phyloP scores from a whole-genome alignment of 37 sponge, comb jelly and placozoan species.

The Agelas oroides region DNA sequence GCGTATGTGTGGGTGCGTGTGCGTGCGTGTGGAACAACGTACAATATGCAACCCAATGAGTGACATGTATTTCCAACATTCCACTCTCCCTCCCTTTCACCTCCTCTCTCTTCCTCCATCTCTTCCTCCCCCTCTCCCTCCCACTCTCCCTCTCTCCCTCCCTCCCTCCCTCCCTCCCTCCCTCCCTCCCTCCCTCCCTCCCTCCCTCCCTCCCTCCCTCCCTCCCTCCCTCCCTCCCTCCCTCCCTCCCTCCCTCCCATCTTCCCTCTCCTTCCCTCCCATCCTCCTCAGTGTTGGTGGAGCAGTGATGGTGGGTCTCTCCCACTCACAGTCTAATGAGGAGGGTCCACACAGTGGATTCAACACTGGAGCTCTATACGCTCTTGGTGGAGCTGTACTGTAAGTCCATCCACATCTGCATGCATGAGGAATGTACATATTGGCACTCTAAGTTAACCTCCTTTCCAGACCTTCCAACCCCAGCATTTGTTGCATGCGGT shows the following conservation, averaged over 20 bases:
- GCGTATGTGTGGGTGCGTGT: conserved; percentile 20
- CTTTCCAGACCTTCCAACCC: no score
- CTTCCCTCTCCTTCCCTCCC: neutral
- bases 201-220: no score
- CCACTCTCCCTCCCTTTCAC: neutral
- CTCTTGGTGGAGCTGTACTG: conserved; percentile 76
- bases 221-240: no score
- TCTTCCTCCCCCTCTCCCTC: neutral
- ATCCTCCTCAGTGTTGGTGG: conserved; percentile 53
- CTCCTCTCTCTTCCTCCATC: neutral
- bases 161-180: conserved; percentile 9
- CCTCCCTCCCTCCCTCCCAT: neutral
- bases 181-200: neutral
- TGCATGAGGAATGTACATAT: neutral
- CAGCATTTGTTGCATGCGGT: no score
- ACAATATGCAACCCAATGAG: no score
- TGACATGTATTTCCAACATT: neutral
- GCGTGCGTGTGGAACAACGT: no score
- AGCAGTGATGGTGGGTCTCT: conserved; percentile 62
- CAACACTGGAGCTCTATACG: conserved; percentile 34
- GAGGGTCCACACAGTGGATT: neutral
- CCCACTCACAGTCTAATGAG: conserved; percentile 18
- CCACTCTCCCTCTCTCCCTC: neutral
- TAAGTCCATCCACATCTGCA: conserved; percentile 23
- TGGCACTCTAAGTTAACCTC: no score